These are phyloP conservation scores for Sinocyclocheilus grahami DNA, from an alignment of 2,113 vertebrate genomes.

Conservation along the genomic window DNA sequence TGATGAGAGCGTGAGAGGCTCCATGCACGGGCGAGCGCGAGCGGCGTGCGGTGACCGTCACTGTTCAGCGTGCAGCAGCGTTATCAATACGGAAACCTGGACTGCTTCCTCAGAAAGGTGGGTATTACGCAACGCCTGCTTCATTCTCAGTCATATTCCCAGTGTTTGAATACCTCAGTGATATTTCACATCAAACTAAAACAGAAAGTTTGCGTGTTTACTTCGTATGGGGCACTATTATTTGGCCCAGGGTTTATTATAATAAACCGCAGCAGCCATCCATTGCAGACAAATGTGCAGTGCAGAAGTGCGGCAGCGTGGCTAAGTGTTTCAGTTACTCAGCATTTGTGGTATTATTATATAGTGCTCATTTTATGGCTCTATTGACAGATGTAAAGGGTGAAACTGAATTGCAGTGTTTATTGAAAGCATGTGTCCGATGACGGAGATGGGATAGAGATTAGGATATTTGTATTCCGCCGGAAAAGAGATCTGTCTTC, in stretches of 20 bases:
- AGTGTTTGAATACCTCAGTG: neutral
- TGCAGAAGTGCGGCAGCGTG: conserved; percentile 27
- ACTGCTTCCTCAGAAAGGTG: conserved; percentile 69
- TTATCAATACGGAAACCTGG: conserved; percentile 69
- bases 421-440: neutral
- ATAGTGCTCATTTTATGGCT: neutral
- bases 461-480: conserved; percentile 29
- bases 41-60: conserved; percentile 31
- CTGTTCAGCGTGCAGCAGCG: conserved; percentile 61
- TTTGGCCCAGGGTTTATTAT: neutral
- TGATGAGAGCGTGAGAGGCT: conserved; percentile 25
- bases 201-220: conserved; percentile 25
- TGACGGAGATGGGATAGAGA: neutral
- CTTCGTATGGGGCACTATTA: neutral
- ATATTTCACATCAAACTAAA: neutral
- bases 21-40: neutral
- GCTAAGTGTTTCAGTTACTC: neutral
- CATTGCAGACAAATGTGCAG: conserved; percentile 23
- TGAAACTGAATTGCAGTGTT: neutral
- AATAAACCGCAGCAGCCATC: conserved; percentile 10
- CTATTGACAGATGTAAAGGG: neutral
- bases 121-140: conserved; percentile 24
- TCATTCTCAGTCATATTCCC: neutral
- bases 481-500: conserved; percentile 28
- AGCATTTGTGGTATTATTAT: neutral